Percentiles rank a stretch among this genome's conserved stretches.
These are phyloP conservation scores for Emmelina monodactyla DNA, from an alignment of 2,888 invertebrate species.

Conservation along the genomic window DNA sequence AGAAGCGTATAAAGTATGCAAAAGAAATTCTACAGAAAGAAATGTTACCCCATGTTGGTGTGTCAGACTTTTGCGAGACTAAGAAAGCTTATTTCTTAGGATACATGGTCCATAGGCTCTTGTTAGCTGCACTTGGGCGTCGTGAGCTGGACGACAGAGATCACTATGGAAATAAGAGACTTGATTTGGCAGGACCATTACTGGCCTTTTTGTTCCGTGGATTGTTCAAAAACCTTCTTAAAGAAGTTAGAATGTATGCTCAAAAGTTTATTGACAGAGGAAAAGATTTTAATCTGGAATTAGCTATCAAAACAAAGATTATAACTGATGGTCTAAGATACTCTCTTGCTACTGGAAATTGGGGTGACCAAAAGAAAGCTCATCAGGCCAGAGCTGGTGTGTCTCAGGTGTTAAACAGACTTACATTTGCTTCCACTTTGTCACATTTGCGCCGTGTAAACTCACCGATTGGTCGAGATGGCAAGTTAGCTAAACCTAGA, in stretches of 20 bases:
- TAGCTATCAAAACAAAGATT: conserved; percentile 95
- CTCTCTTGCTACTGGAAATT: conserved; percentile 98
- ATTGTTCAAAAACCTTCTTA: conserved; percentile 93
- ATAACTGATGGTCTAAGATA: conserved; percentile 98
- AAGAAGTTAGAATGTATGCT: conserved; percentile 97
- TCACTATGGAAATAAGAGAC: conserved; percentile 99
- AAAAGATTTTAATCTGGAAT: conserved; percentile 97
- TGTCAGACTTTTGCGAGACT: conserved; percentile 99
- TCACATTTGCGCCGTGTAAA: conserved; percentile 98
- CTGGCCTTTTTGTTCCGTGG: conserved; percentile 97
- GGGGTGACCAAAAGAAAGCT: conserved; percentile 99
- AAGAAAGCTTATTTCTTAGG: conserved; percentile 99
- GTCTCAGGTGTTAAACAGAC: conserved; percentile 95
- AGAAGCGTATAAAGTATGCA: conserved; percentile 98
- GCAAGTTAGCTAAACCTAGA: conserved; percentile 97
- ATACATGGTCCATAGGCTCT: conserved; percentile 98
- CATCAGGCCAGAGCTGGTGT: conserved; percentile 98
- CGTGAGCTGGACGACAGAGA: conserved; percentile 98
- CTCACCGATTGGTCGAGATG: conserved; percentile 98
- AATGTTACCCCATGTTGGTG: conserved; percentile 99
- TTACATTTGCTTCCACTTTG: conserved; percentile 98
- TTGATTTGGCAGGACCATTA: conserved; percentile 97
- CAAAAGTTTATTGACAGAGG: conserved; percentile 99
- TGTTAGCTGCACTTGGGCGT: conserved; percentile 93
- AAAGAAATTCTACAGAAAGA: conserved; percentile 99